Evolutionary conservation across 2,797 vertebrate genomes (phyloP), one percentile per base, ranked within the genome.

Genomic region (Gymnodraco acuticeps): DNA sequence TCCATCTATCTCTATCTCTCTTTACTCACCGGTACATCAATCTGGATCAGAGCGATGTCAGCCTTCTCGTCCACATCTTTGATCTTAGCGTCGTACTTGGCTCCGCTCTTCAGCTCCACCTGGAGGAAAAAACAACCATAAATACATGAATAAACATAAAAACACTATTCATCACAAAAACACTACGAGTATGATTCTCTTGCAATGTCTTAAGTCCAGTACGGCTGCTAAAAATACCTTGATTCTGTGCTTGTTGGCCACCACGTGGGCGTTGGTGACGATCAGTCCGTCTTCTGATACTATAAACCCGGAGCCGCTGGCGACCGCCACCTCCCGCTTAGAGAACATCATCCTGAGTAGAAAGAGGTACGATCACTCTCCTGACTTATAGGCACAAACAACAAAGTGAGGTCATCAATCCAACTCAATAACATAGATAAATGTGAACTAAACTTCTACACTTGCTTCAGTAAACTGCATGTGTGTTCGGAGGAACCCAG

Each of bases 281-380:
- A 99, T 98, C 65, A 99, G 94, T 17, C 98, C 98, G 0, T 99
- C 97, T 33, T 99, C 98, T 0, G 98, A 99, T 58, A 99, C 98
- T 0, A 99, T 92, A 3, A 99, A 98, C 0, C 98, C 98, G 0
- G 98, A 99, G 5, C 97, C 98, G 2, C 97, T 99, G 75, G 98
- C 97, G n/a, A 98, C 97, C 0, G 97, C 95, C 69, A 99, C 91
- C 89, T 99, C 97, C 10, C 98, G 93, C 93, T 99, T 99, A 0
- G 96, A 95, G 61, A 97, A 99, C 0, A 94, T 48, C 87, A 87
- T 82, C 83, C 86, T 91, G 80, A 71, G 50, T 13, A 74, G 33
- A 33, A 0, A 50, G 20, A 73, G 27, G 68, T 0, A 0, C 23
- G 43, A 9, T 12, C n/a, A 17, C 8, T 10, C 41, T 17, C 15